phyloP scores from a whole-genome alignment of 2,113 vertebrate species.

The Emydura subglobosa region DNA sequence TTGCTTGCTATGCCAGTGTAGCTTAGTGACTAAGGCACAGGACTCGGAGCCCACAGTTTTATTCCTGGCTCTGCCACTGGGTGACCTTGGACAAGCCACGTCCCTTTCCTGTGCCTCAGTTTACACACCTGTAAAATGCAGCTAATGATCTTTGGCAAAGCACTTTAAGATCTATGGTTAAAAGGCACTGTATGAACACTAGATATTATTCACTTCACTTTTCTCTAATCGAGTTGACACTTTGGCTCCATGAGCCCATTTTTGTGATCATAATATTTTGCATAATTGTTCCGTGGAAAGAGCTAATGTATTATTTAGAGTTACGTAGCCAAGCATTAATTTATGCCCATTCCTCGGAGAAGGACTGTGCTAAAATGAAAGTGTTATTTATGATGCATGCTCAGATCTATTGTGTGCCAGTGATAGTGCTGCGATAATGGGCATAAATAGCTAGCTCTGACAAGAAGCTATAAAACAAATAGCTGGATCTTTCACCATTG shows the following conservation, averaged over 20 bases:
- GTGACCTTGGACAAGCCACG: not conserved
- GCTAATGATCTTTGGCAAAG: not conserved
- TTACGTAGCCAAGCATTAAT: constrained; percentile 31
- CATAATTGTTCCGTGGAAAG: constrained; percentile 67
- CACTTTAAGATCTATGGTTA: not conserved
- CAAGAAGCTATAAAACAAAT: constrained; percentile 67
- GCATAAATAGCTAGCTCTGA: constrained; percentile 41
- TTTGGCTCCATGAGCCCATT: not conserved
- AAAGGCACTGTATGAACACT: not conserved
- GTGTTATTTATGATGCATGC: constrained; percentile 16
- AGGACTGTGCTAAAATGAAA: constrained; percentile 12
- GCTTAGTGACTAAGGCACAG: not conserved
- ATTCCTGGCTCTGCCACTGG: not conserved
- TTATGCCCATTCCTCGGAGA: constrained; percentile 28
- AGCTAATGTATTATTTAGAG: constrained; percentile 49
- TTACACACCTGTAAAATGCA: not conserved
- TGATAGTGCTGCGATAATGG: constrained; percentile 41
- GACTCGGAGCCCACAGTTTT: not conserved
- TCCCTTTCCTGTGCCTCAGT: not conserved
- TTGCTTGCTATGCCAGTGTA: not conserved
- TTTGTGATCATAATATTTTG: constrained; percentile 7
- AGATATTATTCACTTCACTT: not conserved
- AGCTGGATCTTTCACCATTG: constrained; percentile 32
- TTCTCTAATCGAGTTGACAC: not conserved
- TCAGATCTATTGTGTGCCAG: constrained; percentile 18